Percentiles rank a stretch among this genome's conserved stretches.
Conservation (phyloP, 2,113 vertebrate genomes). For the Atrichornis clamosus region DNA sequence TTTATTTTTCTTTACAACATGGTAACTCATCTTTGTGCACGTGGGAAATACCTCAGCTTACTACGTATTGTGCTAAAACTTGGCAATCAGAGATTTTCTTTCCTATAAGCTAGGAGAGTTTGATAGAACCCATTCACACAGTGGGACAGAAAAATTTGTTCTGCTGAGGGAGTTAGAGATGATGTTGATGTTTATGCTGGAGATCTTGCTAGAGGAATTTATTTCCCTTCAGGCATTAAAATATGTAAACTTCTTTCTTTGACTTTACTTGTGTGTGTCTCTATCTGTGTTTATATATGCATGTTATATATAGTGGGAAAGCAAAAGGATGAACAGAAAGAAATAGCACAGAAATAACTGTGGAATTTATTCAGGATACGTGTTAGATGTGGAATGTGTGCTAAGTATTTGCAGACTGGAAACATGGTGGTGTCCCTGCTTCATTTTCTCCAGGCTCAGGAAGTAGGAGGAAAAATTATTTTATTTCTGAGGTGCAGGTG, state of each 20-base stretch:
- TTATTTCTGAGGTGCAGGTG: neutral
- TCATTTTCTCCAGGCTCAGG: neutral
- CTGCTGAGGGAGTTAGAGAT: neutral
- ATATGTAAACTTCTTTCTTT: conserved; percentile 11
- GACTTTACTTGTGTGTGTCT: neutral
- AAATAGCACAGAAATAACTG: neutral
- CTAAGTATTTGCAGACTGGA: neutral
- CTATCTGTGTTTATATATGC: neutral
- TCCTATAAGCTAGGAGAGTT: neutral
- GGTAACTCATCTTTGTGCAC: neutral
- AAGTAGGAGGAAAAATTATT: neutral
- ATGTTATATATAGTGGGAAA: neutral
- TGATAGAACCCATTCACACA: neutral
- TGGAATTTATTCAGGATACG: neutral
- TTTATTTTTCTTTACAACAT: neutral
- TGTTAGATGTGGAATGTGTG: neutral
- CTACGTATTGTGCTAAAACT: neutral
- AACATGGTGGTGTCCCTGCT: neutral
- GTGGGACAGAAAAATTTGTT: neutral
- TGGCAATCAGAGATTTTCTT: neutral
- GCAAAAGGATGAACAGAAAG: neutral
- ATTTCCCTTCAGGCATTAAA: conserved; percentile 6
- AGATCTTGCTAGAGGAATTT: neutral
- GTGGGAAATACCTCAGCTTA: neutral
- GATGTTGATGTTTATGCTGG: neutral